A percentile compares a stretch with the other conserved stretches of the same genome.
Conservation (phyloP, 2,797 vertebrate species). For the Tokudaia tokunoshimensis region DNA sequence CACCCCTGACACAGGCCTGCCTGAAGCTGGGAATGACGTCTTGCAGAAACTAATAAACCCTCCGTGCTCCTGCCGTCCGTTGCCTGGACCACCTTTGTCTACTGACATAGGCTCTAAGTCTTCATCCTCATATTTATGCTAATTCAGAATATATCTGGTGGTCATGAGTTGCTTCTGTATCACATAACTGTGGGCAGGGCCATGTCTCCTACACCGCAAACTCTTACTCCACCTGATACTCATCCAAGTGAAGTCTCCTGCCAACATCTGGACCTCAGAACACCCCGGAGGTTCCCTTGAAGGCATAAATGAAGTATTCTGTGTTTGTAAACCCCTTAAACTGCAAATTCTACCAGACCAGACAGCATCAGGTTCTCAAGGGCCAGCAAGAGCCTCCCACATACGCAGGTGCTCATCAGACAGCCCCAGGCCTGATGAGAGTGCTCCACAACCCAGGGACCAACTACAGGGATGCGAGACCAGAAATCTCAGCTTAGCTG, state of each 20-base stretch:
- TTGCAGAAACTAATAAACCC: background rate
- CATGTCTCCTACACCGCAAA: background rate
- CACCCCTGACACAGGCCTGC: background rate
- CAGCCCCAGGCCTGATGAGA: no score
- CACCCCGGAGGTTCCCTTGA: background rate
- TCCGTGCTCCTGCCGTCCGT: background rate
- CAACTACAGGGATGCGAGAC: background rate
- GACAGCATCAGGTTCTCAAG: background rate
- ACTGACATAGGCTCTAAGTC: background rate
- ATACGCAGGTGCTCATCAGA: background rate
- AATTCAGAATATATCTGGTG: background rate
- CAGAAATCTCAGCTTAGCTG: background rate
- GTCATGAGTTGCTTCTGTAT: background rate
- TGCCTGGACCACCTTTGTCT: background rate
- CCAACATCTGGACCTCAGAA: background rate
- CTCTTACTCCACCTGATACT: background rate
- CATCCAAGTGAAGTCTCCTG: background rate
- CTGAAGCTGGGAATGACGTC: background rate
- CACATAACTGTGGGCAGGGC: background rate
- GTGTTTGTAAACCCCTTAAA: background rate
- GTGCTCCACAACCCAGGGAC: background rate
- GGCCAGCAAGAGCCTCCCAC: background rate
- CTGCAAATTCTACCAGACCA: background rate
- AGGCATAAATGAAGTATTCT: background rate
- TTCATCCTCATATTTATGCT: background rate